These are phyloP conservation scores for Bucorvus abyssinicus DNA, from an alignment of 2,797 vertebrate genomes.

Conservation along the genomic window DNA sequence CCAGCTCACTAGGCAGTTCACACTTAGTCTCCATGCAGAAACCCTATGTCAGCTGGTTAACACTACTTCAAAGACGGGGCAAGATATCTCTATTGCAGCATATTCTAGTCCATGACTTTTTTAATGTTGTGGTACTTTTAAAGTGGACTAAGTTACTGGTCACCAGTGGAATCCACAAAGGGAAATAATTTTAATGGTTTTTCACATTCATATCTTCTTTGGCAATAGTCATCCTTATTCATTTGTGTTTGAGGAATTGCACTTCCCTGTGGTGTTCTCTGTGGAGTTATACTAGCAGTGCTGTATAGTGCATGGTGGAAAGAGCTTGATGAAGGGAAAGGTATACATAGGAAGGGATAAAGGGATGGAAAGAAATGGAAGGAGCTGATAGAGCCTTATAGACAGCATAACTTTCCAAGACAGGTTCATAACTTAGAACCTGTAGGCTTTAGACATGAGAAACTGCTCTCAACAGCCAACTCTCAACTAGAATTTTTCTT, in stretches of 20 bases:
- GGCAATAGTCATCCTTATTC: not conserved
- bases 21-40: not conserved
- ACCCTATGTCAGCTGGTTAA: not conserved
- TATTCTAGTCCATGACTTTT: not conserved
- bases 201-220: not conserved
- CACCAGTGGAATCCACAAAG: not conserved
- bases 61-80: not conserved
- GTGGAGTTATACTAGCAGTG: not conserved
- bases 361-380: not conserved
- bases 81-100: not conserved
- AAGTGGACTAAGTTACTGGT: not conserved
- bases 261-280: not conserved
- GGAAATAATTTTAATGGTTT: not conserved
- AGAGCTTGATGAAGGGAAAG: not conserved
- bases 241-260: not conserved
- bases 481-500: not conserved
- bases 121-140: not conserved
- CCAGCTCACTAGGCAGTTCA: not conserved
- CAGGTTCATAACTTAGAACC: not conserved
- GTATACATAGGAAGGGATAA: not conserved
- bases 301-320: not conserved
- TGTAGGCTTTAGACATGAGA: not conserved
- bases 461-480: not conserved
- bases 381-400: not conserved
- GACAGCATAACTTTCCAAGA: accelerated